Conservation (phyloP, 1,140 invertebrate genomes). For the Antheraea mylitta region DNA sequence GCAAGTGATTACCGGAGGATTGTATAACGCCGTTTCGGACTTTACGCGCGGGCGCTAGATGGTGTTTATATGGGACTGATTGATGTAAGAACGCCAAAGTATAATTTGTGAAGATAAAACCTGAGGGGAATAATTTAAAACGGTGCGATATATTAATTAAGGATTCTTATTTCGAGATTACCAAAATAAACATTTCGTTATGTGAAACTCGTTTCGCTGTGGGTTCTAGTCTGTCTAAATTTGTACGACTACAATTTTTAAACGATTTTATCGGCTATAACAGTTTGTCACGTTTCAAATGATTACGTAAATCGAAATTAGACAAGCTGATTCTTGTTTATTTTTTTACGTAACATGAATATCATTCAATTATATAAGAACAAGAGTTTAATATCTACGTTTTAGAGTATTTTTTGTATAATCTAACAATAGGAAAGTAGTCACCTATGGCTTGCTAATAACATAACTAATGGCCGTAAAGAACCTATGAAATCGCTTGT, state of each 20-base stretch:
- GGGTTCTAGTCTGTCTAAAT: slow-evolving; percentile 76
- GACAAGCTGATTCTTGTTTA: slow-evolving; percentile 29
- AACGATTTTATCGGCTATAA: slow-evolving; percentile 53
- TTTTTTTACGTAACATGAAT: slow-evolving; percentile 31
- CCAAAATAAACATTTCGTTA: slow-evolving; percentile 53
- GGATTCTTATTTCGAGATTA: slow-evolving; percentile 40
- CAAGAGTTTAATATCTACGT: slow-evolving; percentile 45
- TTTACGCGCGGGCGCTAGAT: slow-evolving; percentile 20
- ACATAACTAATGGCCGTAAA: slow-evolving; percentile 74
- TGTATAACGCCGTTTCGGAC: slow-evolving; percentile 6
- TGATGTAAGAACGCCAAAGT: slow-evolving; percentile 14
- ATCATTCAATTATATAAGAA: slow-evolving; percentile 41
- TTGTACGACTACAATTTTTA: slow-evolving; percentile 55
- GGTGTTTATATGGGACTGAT: slow-evolving; percentile 18
- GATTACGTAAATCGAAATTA: not conserved
- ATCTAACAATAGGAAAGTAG: slow-evolving; percentile 71
- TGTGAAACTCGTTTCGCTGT: slow-evolving; percentile 58
- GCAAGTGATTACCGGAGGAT: not conserved
- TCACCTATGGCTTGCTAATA: slow-evolving; percentile 75
- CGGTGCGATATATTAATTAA: slow-evolving; percentile 11
- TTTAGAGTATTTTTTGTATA: slow-evolving; percentile 60
- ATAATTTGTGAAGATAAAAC: slow-evolving; percentile 14
- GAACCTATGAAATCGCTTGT: slow-evolving; percentile 69
- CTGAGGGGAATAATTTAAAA: slow-evolving; percentile 12
- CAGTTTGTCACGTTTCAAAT: slow-evolving; percentile 19